phyloP scores from a whole-genome alignment of 2,113 vertebrate genomes.

The Mormyrus lacerda region DNA sequence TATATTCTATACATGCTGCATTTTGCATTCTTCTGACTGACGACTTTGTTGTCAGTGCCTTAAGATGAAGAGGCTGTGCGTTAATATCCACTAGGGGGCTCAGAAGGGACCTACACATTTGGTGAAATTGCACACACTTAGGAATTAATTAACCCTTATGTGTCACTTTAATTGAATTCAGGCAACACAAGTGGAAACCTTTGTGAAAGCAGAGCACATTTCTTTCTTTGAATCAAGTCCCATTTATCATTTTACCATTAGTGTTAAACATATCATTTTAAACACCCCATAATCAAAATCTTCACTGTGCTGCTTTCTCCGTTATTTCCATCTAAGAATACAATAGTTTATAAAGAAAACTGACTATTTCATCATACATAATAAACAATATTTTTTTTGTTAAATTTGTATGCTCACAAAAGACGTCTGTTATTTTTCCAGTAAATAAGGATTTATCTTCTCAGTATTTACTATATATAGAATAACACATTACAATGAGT shows the following conservation, averaged over 20 bases:
- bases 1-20: neutral
- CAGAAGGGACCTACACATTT: neutral
- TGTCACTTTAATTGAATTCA: neutral
- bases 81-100: constrained; percentile 12
- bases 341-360: neutral
- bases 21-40: neutral
- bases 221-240: neutral
- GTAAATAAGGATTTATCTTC: neutral
- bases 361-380: neutral
- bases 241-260: neutral
- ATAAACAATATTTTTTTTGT: neutral
- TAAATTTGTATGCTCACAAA: neutral
- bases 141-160: neutral
- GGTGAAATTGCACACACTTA: neutral
- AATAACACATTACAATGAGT: neutral
- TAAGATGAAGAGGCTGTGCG: neutral
- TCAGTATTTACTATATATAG: neutral
- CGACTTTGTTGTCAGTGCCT: neutral
- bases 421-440: neutral
- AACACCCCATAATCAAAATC: neutral
- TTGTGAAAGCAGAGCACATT: neutral
- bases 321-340: neutral
- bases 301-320: neutral
- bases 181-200: neutral
- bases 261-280: neutral